Percentiles rank a stretch among this genome's conserved stretches.
These are phyloP conservation scores for Lasioglossum pauxillum DNA, from an alignment of 2,888 invertebrate species.

Conservation along the genomic window DNA sequence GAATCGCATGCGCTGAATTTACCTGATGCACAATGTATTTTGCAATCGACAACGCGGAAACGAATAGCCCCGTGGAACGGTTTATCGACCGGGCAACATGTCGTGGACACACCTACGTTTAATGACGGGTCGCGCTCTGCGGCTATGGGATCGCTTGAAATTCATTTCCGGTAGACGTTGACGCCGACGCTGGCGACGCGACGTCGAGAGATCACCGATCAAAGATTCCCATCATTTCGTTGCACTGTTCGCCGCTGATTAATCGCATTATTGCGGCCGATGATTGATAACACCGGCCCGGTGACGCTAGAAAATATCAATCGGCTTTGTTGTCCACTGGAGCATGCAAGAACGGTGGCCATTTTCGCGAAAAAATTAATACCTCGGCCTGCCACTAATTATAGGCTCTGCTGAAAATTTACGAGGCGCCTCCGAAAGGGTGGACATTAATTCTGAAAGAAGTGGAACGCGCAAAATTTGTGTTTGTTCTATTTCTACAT, in stretches of 20 bases:
- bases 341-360: not conserved
- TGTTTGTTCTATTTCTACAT: too few species aligned
- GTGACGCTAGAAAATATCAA: not conserved
- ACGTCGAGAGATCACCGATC: slow-evolving; percentile 1
- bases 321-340: not conserved
- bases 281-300: not conserved
- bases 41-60: slow-evolving; percentile 54
- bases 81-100: slow-evolving; percentile 54
- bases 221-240: not conserved
- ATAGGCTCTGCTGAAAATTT: not conserved
- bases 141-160: not conserved
- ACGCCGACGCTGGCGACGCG: not conserved
- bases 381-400: not conserved
- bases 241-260: not conserved
- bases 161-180: not conserved
- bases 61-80: slow-evolving; percentile 40
- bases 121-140: slow-evolving; percentile 37
- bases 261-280: not conserved
- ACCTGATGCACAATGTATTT: slow-evolving; percentile 43
- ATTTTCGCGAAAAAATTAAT: not conserved
- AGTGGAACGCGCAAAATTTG: too few species aligned
- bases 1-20: slow-evolving; percentile 38
- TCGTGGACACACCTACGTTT: slow-evolving; percentile 59
- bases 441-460: too few species aligned
- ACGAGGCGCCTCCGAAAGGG: too few species aligned